These are phyloP conservation scores for Lethenteron reissneri DNA, from an alignment of 2,113 vertebrate species.

Conservation along the genomic window DNA sequence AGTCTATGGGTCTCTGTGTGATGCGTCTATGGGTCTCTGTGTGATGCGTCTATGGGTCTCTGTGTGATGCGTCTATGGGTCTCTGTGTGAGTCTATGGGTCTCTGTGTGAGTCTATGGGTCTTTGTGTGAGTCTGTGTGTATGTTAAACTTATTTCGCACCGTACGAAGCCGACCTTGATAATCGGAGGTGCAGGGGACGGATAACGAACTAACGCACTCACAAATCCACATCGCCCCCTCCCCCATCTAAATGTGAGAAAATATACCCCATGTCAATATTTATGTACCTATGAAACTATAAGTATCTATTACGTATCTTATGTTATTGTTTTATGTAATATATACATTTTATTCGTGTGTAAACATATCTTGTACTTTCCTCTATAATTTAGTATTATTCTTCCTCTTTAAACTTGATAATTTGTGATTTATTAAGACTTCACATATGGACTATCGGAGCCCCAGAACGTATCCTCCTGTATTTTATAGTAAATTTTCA, in stretches of 20 bases:
- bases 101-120: no score
- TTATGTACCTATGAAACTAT: neutral
- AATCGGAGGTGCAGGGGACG: no score
- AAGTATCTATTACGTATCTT: neutral
- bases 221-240: neutral
- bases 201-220: no score
- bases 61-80: no score
- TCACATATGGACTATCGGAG: neutral
- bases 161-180: no score
- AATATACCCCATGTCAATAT: conserved; percentile 1
- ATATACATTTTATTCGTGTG: neutral
- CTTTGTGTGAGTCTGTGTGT: no score
- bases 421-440: conserved; percentile 5
- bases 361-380: neutral
- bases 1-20: no score
- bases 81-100: no score
- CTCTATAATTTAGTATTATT: neutral
- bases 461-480: neutral
- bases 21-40: no score
- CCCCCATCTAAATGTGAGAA: conserved; percentile 1
- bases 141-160: no score
- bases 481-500: neutral
- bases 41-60: no score
- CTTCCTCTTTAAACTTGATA: conserved; percentile 2
- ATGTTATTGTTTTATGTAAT: conserved; percentile 3